Conservation (phyloP, 2,888 invertebrate genomes). For the Vanessa cardui region DNA sequence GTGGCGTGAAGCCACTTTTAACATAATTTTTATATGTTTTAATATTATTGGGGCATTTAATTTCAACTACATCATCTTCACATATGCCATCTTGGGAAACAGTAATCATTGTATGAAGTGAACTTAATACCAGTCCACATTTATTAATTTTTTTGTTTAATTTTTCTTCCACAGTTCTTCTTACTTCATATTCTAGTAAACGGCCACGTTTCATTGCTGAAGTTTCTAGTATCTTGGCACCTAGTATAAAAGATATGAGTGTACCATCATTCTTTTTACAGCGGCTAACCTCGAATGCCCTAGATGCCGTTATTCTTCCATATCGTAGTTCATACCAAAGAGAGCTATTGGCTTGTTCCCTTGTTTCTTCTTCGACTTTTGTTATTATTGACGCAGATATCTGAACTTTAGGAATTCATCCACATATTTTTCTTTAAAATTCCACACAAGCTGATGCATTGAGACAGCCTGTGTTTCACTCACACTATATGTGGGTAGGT, state of each 20-base stretch:
- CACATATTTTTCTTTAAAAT: conserved; percentile 38
- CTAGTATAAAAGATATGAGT: conserved; percentile 32
- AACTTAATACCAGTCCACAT: conserved; percentile 28
- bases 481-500: conserved; percentile 35
- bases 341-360: conserved; percentile 34
- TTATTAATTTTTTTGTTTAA: conserved; percentile 19
- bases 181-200: conserved; percentile 26
- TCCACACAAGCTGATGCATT: conserved; percentile 37
- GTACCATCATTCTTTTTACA: conserved; percentile 36
- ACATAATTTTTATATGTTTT: background rate
- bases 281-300: conserved; percentile 30
- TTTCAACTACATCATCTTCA: conserved; percentile 28
- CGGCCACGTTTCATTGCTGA: conserved; percentile 35
- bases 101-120: conserved; percentile 24
- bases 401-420: conserved; percentile 33
- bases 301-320: conserved; percentile 36
- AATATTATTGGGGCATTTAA: conserved; percentile 38
- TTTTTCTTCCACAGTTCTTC: background rate
- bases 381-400: background rate
- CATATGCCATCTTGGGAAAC: conserved; percentile 36
- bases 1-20: background rate
- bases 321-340: conserved; percentile 44
- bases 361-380: conserved; percentile 32
- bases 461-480: conserved; percentile 28
- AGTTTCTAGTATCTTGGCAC: conserved; percentile 35